phyloP scores from a whole-genome alignment of 2,888 invertebrate species.

The Agonopterix heracliana region DNA sequence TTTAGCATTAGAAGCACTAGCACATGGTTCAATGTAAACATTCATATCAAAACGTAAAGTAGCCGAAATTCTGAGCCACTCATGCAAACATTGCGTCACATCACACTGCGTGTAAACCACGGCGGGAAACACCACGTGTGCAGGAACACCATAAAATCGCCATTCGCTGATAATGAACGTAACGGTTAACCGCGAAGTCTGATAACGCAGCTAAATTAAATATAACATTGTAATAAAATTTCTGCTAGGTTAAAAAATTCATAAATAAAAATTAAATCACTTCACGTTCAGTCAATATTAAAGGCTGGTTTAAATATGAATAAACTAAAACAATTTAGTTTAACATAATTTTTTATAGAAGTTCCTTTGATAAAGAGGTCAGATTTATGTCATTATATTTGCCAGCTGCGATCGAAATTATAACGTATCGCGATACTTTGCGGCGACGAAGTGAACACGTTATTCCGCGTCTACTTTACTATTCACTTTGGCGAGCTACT shows the following conservation, averaged over 20 bases:
- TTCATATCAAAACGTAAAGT: constrained; percentile 15
- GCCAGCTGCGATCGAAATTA: constrained; percentile 39
- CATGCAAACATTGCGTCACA: constrained; percentile 69
- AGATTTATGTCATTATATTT: constrained; percentile 6
- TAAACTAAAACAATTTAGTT: too few species aligned
- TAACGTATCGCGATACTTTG: constrained; percentile 13
- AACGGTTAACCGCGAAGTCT: background rate
- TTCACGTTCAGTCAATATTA: too few species aligned
- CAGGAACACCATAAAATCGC: constrained; percentile 41
- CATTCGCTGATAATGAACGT: constrained; percentile 18
- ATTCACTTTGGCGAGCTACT: constrained; percentile 51
- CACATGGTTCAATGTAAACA: constrained; percentile 23
- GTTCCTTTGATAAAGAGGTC: background rate
- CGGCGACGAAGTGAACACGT: constrained; percentile 33
- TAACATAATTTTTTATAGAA: background rate
- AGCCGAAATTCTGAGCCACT: constrained; percentile 41
- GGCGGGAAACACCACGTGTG: constrained; percentile 50
- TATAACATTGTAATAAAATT: background rate
- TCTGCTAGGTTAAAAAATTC: background rate
- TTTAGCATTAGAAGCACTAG: constrained; percentile 25
- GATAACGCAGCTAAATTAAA: background rate
- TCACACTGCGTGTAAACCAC: constrained; percentile 22
- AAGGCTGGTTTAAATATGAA: too few species aligned
- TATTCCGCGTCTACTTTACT: constrained; percentile 53
- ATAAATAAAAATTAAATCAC: background rate